Conservation (phyloP, 2,888 invertebrate genomes). For the Trissoscelio sp. region DNA sequence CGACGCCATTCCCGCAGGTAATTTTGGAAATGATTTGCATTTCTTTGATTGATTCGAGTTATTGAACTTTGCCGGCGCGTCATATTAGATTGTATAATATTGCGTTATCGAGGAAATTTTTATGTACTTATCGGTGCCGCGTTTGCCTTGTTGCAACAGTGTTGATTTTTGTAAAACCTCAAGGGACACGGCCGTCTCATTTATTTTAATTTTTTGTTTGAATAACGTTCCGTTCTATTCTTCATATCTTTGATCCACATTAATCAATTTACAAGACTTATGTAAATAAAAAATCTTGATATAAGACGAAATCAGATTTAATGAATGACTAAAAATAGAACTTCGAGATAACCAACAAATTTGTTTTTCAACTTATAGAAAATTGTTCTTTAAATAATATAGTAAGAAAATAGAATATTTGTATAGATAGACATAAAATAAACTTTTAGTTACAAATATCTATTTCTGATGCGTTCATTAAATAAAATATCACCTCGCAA, state of each 20-base stretch:
- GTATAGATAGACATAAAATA: no score
- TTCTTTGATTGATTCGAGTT: constrained; percentile 56
- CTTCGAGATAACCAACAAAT: no score
- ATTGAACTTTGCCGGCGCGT: constrained; percentile 49
- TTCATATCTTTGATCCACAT: not conserved
- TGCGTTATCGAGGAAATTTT: constrained; percentile 33
- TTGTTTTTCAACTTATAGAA: no score
- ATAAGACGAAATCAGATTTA: no score
- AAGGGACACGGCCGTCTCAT: constrained; percentile 11
- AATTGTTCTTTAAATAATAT: no score
- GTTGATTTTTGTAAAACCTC: constrained; percentile 38
- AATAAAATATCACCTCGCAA: constrained; percentile 54
- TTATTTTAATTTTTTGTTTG: constrained; percentile 21
- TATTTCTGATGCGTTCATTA: constrained; percentile 33
- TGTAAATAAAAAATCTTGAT: no score
- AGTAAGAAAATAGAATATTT: no score
- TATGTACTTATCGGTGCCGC: constrained; percentile 38
- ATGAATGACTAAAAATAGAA: no score
- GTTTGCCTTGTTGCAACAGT: constrained; percentile 55
- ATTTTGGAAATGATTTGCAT: constrained; percentile 63
- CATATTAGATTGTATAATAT: constrained; percentile 31
- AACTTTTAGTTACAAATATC: constrained; percentile 6
- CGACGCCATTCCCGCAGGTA: constrained; percentile 18
- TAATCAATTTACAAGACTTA: not conserved
- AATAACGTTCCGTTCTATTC: constrained; percentile 2